Percentiles rank a stretch among this genome's conserved stretches.
Conservation (phyloP, 2,113 vertebrate genomes). For the Cryptoleucopteryx plumbea region DNA sequence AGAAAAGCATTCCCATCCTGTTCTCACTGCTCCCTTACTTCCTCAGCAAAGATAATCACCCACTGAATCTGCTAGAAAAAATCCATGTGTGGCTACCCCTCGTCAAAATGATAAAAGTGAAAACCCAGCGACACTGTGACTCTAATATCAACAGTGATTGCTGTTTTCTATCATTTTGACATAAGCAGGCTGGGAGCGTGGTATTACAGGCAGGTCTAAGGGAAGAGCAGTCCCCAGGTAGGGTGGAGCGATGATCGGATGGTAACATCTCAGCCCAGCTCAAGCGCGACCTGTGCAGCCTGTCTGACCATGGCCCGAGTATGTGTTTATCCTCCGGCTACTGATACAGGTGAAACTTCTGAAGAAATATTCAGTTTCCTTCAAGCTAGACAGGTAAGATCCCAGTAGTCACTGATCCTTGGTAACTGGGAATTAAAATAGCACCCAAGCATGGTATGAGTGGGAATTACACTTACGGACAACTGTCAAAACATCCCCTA, state of each 20-base stretch:
- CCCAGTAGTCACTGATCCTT: rapidly evolving
- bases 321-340: neutral
- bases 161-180: neutral
- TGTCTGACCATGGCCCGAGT: too few relatives aligned
- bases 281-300: neutral
- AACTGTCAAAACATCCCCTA: neutral
- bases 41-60: neutral
- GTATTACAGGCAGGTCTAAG: neutral
- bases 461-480: neutral
- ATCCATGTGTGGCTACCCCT: neutral
- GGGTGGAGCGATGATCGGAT: neutral
- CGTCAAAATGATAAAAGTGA: neutral
- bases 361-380: neutral
- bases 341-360: neutral
- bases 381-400: neutral
- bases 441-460: neutral
- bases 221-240: neutral
- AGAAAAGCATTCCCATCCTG: neutral
- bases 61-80: neutral
- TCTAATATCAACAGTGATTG: neutral
- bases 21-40: neutral
- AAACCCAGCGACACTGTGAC: neutral
- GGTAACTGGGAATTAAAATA: neutral
- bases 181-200: neutral
- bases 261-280: neutral